These are phyloP conservation scores for Delphinus delphis DNA, from an alignment of 2,113 vertebrate species.

Conservation along the genomic window DNA sequence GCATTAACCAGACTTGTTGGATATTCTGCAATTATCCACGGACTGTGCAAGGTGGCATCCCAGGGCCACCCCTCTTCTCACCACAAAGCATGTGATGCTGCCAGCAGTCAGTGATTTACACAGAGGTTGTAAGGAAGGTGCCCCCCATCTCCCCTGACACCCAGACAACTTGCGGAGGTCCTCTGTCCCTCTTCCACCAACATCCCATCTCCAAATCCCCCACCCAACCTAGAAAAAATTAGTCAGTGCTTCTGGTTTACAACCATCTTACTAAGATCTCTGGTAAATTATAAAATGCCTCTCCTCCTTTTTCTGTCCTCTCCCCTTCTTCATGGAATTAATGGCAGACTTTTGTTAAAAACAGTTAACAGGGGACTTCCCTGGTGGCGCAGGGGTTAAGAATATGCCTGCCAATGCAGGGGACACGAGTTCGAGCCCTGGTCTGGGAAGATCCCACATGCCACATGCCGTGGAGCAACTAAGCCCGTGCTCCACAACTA, in stretches of 20 bases:
- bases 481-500: too few species aligned
- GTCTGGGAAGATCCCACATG: too few species aligned
- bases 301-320: not conserved
- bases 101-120: too few species aligned
- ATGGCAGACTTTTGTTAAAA: not conserved
- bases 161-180: not conserved
- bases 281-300: not conserved
- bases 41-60: too few species aligned
- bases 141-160: not conserved
- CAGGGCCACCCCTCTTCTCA: not conserved
- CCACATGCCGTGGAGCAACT: too few species aligned
- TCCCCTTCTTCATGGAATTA: not conserved
- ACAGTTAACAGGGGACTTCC: not conserved
- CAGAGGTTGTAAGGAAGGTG: not conserved
- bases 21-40: rapidly evolving
- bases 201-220: not conserved
- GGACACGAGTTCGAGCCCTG: too few species aligned
- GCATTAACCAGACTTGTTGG: rapidly evolving
- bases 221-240: not conserved
- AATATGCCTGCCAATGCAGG: too few species aligned
- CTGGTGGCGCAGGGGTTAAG: too few species aligned
- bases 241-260: not conserved
- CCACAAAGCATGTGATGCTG: not conserved
- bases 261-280: not conserved
- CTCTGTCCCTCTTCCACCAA: not conserved